Conservation (phyloP, 2,113 vertebrate species). For the Eclectus roratus region DNA sequence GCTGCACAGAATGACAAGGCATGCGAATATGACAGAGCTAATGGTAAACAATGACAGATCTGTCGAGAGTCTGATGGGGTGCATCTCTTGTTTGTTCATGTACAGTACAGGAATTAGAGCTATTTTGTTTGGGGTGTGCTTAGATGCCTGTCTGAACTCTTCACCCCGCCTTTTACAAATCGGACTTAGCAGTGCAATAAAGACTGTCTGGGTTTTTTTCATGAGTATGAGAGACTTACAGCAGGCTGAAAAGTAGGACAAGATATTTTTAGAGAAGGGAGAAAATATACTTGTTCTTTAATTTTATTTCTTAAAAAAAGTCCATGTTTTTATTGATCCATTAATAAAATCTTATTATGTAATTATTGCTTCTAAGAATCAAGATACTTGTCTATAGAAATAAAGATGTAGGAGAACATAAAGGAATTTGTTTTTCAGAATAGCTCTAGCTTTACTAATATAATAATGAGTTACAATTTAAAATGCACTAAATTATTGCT, state of each 20-base stretch:
- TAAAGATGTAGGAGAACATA: not conserved
- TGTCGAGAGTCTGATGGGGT: conserved; percentile 52
- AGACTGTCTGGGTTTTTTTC: not conserved
- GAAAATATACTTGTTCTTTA: not conserved
- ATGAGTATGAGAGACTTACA: not conserved
- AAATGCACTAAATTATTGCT: not conserved
- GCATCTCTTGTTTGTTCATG: conserved; percentile 48
- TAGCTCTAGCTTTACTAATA: not conserved
- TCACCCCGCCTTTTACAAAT: conserved; percentile 65
- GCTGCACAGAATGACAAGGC: conserved; percentile 61
- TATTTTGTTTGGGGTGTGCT: conserved; percentile 62
- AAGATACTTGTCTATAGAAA: not conserved
- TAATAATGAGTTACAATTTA: not conserved
- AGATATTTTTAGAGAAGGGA: not conserved
- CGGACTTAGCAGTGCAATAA: conserved; percentile 50
- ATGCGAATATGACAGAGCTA: conserved; percentile 61
- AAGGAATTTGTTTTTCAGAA: not conserved
- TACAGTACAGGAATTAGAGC: conserved; percentile 32
- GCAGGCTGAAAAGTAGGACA: conserved; percentile 28
- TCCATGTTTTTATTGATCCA: not conserved
- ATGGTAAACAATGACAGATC: conserved; percentile 73
- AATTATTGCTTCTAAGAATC: not conserved
- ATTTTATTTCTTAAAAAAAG: not conserved
- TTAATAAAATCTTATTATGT: not conserved
- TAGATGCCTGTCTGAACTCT: conserved; percentile 70